A percentile compares a stretch with the other conserved stretches of the same genome.
phyloP scores from a whole-genome alignment of 2,888 invertebrate species.

The Apoda limacodes region DNA sequence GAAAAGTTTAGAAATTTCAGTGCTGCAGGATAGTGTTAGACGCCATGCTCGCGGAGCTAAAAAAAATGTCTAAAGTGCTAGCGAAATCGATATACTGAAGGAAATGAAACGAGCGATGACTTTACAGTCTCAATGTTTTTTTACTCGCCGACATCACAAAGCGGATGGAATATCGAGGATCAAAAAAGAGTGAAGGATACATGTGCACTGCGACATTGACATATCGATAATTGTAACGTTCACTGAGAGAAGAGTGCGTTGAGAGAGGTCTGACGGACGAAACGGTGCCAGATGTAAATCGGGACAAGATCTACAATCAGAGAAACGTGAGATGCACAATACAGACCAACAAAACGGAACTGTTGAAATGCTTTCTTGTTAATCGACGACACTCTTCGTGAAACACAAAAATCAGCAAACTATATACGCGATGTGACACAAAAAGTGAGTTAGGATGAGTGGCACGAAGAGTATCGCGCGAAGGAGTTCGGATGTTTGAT shows the following conservation, averaged over 20 bases:
- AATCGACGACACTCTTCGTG: no score
- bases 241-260: conserved; percentile 7
- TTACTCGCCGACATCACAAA: conserved; percentile 33
- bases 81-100: conserved; percentile 25
- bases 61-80: conserved; percentile 30
- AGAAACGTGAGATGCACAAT: no score
- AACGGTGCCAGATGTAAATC: no score
- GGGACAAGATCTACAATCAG: no score
- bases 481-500: conserved; percentile 13
- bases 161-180: conserved; percentile 27
- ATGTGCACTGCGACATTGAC: no score
- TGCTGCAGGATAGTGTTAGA: conserved; percentile 9
- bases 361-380: no score
- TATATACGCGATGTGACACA: neutral
- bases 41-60: conserved; percentile 32
- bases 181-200: conserved; percentile 17
- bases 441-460: conserved; percentile 10
- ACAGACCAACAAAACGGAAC: no score
- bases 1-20: no score
- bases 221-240: no score
- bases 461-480: conserved; percentile 14
- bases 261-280: no score
- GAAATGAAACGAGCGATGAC: conserved; percentile 19
- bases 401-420: no score
- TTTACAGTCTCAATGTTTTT: no score